Evolutionary conservation across 2,888 invertebrate genomes (phyloP).

Genomic region (Oscheius sp.): DNA sequence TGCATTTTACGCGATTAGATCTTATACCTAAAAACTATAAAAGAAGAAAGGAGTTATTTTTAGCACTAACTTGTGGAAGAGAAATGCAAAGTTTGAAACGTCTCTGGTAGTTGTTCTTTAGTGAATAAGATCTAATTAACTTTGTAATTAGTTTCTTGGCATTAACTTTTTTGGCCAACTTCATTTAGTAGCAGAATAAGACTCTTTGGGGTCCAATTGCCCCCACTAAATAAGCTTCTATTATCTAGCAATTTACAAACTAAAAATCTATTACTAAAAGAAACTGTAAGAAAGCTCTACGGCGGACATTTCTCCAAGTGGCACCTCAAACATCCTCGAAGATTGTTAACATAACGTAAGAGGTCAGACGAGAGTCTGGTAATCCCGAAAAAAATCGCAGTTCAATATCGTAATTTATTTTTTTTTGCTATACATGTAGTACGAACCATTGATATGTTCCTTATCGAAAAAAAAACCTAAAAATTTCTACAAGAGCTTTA

Average conservation of each 20-base stretch:
- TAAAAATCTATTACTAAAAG: background rate
- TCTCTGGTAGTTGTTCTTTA: too few species aligned
- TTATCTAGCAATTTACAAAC: background rate
- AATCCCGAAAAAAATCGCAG: background rate
- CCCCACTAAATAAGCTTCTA: too few species aligned
- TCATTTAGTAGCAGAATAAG: too few species aligned
- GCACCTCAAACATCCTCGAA: conserved; percentile 20
- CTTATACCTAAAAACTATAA: too few species aligned
- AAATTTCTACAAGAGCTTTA: conserved; percentile 20
- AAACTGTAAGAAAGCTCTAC: background rate
- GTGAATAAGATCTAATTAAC: too few species aligned
- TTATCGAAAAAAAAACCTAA: conserved; percentile 14
- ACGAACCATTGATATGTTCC: conserved; percentile 33
- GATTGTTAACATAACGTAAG: conserved; percentile 13
- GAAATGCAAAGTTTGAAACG: too few species aligned
- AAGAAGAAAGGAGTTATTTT: too few species aligned
- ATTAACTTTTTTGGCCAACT: too few species aligned
- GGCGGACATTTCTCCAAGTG: conserved; percentile 18
- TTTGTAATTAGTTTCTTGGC: too few species aligned
- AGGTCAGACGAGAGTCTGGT: background rate
- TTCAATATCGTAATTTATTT: conserved; percentile 22
- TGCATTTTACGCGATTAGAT: too few species aligned
- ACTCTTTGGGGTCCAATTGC: too few species aligned
- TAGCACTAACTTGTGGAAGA: too few species aligned
- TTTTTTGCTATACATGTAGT: conserved; percentile 25